These are phyloP conservation scores for Drosophila bocqueti DNA, from an alignment of 1,140 invertebrate species.

Conservation along the genomic window DNA sequence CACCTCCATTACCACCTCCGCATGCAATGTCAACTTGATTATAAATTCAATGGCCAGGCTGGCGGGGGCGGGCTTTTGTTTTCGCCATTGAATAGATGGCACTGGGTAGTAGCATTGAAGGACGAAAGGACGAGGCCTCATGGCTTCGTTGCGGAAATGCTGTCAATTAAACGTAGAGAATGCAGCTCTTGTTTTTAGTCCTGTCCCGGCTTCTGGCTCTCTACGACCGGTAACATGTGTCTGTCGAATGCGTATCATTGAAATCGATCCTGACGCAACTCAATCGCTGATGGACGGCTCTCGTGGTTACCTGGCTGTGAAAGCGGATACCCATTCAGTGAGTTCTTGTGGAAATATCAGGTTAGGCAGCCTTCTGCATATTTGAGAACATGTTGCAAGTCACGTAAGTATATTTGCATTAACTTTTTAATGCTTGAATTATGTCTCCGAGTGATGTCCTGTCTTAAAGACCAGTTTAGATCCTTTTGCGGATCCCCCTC, in stretches of 20 bases:
- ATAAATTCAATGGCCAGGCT: conserved; percentile 69
- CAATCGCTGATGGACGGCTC: conserved; percentile 28
- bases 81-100: conserved; percentile 51
- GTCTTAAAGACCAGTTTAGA: not conserved
- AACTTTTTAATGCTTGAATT: not conserved
- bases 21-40: conserved; percentile 69
- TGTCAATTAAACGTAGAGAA: conserved; percentile 62
- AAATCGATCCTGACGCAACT: conserved; percentile 15
- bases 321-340: not conserved
- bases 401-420: not conserved
- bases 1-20: not conserved
- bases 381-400: not conserved
- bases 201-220: not conserved
- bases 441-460: not conserved
- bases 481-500: not conserved
- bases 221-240: conserved; percentile 4
- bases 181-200: conserved; percentile 1
- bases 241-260: conserved; percentile 7
- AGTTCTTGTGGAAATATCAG: not conserved
- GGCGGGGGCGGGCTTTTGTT: conserved; percentile 56
- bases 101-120: not conserved
- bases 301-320: conserved; percentile 15
- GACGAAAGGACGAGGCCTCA: conserved; percentile 7
- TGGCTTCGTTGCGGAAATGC: conserved; percentile 59
- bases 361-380: not conserved